Conservation (phyloP, 2,888 invertebrate species). For the Silvanus unidentatus region DNA sequence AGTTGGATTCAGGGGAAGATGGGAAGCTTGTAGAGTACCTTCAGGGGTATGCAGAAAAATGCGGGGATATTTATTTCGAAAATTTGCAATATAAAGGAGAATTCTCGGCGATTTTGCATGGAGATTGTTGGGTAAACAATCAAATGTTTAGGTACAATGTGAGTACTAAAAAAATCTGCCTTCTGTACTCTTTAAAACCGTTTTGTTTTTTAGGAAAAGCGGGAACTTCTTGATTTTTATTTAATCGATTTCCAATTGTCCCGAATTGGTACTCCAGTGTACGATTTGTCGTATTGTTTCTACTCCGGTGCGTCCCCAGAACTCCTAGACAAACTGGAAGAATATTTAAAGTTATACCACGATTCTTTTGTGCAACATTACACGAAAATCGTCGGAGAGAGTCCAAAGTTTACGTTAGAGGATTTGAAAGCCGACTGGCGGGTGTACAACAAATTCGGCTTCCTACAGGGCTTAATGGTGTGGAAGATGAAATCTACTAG, state of each 20-base stretch:
- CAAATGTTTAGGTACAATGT: conserved; percentile 16
- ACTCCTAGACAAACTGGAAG: conserved; percentile 22
- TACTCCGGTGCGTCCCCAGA: conserved; percentile 24
- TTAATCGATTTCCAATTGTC: conserved; percentile 17
- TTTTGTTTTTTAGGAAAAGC: conserved; percentile 5
- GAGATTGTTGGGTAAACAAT: conserved; percentile 18
- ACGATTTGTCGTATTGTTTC: conserved; percentile 28
- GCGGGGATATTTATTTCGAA: background rate
- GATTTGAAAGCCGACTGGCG: conserved; percentile 8
- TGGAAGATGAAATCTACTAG: background rate
- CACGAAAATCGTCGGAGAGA: conserved; percentile 19
- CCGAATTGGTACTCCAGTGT: conserved; percentile 13
- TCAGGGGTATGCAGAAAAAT: background rate
- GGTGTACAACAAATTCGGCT: conserved; percentile 1
- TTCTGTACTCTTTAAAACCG: background rate
- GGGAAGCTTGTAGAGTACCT: background rate
- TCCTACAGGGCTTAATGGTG: background rate
- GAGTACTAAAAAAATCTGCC: conserved; percentile 1
- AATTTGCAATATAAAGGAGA: background rate
- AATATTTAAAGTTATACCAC: conserved; percentile 25
- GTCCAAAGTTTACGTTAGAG: conserved; percentile 8
- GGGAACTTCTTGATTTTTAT: conserved; percentile 6
- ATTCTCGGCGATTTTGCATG: conserved; percentile 13
- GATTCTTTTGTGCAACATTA: conserved; percentile 21
- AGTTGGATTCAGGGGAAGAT: background rate